Evolutionary conservation across 23 tunicate genomes (phyloP).

Genomic region (Botrylloides violaceus): DNA sequence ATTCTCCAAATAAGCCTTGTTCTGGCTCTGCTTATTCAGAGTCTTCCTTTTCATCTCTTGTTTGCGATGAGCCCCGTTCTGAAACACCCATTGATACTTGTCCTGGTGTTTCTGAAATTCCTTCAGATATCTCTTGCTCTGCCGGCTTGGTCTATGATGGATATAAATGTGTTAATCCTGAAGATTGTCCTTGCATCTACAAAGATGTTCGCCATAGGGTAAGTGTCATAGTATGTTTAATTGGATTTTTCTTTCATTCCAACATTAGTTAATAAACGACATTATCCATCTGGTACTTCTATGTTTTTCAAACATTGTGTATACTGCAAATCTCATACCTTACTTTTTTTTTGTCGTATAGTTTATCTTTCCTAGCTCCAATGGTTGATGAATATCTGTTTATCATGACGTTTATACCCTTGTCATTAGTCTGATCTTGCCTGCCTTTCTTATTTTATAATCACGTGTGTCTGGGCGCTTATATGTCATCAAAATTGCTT

Average conservation of each 20-base stretch:
- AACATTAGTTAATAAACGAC: not conserved
- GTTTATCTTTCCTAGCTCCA: too few species aligned
- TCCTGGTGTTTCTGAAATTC: slow-evolving; percentile 37
- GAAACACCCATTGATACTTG: not conserved
- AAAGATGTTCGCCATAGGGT: slow-evolving; percentile 40
- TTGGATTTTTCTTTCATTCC: not conserved
- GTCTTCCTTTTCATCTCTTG: not conserved
- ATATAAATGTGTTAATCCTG: slow-evolving; percentile 44
- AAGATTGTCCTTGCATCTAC: slow-evolving; percentile 82
- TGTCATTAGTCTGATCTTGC: too few species aligned
- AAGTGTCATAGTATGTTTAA: not conserved
- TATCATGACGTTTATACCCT: too few species aligned
- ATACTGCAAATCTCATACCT: too few species aligned
- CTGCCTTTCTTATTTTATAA: too few species aligned
- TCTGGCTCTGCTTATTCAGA: not conserved
- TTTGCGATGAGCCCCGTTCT: not conserved
- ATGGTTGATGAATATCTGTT: too few species aligned
- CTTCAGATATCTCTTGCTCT: slow-evolving; percentile 21
- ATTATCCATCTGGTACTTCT: too few species aligned
- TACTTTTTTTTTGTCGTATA: too few species aligned
- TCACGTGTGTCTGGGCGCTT: too few species aligned
- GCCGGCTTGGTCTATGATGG: slow-evolving; percentile 46
- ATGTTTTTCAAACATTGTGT: too few species aligned
- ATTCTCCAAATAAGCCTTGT: not conserved
- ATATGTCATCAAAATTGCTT: too few species aligned